A percentile compares a stretch with the other conserved stretches of the same genome.
Conservation (phyloP, 2,888 invertebrate genomes). For the Panopea generosa region DNA sequence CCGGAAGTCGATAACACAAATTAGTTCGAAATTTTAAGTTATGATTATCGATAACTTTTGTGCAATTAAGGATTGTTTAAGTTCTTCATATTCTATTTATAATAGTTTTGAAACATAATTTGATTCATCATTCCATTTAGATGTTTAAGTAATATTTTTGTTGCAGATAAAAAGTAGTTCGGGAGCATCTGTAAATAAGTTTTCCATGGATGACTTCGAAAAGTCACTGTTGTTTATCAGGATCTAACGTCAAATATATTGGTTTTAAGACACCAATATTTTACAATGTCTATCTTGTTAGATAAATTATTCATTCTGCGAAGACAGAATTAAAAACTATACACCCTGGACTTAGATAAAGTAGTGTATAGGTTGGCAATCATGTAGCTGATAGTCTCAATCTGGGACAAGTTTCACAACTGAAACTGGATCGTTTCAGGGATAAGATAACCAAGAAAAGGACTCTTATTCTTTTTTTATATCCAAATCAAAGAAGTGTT, state of each 20-base stretch:
- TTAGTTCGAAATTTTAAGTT: constrained; percentile 14
- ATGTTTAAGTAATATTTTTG: too few relatives aligned
- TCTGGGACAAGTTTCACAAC: constrained; percentile 57
- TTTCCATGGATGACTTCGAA: constrained; percentile 44
- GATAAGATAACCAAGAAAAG: constrained; percentile 2
- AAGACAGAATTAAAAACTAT: constrained; percentile 1
- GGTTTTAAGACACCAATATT: constrained; percentile 2
- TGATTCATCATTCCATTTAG: too few relatives aligned
- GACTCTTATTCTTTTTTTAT: not conserved
- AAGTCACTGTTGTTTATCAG: constrained; percentile 31
- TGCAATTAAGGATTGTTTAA: too few relatives aligned
- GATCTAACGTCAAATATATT: constrained; percentile 26
- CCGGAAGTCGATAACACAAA: constrained; percentile 36
- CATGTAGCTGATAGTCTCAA: constrained; percentile 45
- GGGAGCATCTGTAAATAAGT: constrained; percentile 51
- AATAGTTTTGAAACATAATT: too few relatives aligned
- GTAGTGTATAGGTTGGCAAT: constrained; percentile 20
- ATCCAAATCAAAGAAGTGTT: not conserved
- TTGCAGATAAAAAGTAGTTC: constrained; percentile 40
- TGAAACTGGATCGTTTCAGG: constrained; percentile 25
- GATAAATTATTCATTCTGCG: not conserved
- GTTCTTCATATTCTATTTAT: too few relatives aligned
- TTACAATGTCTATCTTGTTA: constrained; percentile 1
- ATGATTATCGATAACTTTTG: too few relatives aligned
- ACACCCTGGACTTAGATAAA: not conserved